Percentiles rank a stretch among this genome's conserved stretches.
Conservation (phyloP, 2,113 vertebrate genomes). For the Petaurus breviceps region DNA sequence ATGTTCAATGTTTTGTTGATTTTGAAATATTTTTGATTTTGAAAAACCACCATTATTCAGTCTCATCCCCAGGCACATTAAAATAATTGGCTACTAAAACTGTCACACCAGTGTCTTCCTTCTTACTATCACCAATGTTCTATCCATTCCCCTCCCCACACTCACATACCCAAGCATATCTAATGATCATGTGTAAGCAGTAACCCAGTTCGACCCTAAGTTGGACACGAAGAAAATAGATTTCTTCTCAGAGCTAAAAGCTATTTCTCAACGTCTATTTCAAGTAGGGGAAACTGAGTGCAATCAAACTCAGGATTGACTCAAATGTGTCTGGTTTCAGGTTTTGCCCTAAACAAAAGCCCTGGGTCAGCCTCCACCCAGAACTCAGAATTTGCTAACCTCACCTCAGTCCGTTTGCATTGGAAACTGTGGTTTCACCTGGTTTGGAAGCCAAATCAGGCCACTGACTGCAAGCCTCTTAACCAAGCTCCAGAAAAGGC, state of each 20-base stretch:
- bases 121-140: background rate
- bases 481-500: background rate
- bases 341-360: background rate
- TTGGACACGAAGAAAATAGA: too few relatives aligned
- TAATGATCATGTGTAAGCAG: background rate
- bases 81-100: background rate
- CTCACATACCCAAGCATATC: background rate
- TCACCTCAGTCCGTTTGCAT: too few relatives aligned
- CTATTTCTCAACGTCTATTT: too few relatives aligned
- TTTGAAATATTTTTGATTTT: background rate
- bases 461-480: conserved; percentile 20
- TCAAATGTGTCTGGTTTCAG: background rate
- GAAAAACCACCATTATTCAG: background rate
- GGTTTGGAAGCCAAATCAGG: background rate
- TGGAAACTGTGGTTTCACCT: background rate
- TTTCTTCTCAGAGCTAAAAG: background rate
- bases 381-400: background rate
- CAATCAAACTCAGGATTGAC: background rate
- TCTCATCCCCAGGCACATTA: background rate
- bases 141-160: background rate
- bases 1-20: background rate
- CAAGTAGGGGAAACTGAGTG: background rate
- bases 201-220: background rate
- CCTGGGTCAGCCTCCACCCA: background rate
- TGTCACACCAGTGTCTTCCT: background rate